Conservation (phyloP, 1,140 invertebrate species). For the Callitettix versicolor region DNA sequence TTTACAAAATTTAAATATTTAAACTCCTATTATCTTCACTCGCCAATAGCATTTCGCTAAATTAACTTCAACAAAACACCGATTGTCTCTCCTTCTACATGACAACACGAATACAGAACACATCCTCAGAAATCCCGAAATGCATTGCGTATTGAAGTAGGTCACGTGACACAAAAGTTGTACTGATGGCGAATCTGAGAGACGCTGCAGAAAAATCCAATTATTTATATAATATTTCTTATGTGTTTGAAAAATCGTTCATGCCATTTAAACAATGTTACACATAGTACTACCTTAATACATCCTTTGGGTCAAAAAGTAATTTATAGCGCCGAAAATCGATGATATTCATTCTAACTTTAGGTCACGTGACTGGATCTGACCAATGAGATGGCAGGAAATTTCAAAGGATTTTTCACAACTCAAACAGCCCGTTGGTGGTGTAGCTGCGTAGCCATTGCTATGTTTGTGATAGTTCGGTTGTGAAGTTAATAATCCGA, state of each 20-base stretch:
- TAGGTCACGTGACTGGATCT: conserved; percentile 26
- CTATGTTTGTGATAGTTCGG: conserved; percentile 35
- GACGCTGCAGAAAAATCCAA: not conserved
- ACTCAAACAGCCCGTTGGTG: conserved; percentile 27
- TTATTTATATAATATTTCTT: not conserved
- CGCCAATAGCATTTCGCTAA: not conserved
- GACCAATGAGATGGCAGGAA: conserved; percentile 27
- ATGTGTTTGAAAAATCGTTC: too few relatives aligned
- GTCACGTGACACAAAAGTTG: conserved; percentile 5
- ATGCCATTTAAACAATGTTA: too few relatives aligned
- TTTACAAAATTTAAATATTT: not conserved
- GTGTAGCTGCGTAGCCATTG: conserved; percentile 39
- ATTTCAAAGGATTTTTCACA: conserved; percentile 30
- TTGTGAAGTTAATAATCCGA: conserved; percentile 31
- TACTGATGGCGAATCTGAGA: not conserved
- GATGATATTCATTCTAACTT: conserved; percentile 17
- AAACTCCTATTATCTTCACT: not conserved
- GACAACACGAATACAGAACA: not conserved
- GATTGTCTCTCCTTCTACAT: too few relatives aligned
- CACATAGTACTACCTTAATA: too few relatives aligned
- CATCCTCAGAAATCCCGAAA: not conserved
- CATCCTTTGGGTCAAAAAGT: too few relatives aligned
- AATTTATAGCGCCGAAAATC: conserved; percentile 15
- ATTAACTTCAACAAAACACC: not conserved
- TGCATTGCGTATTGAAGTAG: not conserved